Conservation (phyloP, 2,797 vertebrate species). For the Micropoecilia bifurca region DNA sequence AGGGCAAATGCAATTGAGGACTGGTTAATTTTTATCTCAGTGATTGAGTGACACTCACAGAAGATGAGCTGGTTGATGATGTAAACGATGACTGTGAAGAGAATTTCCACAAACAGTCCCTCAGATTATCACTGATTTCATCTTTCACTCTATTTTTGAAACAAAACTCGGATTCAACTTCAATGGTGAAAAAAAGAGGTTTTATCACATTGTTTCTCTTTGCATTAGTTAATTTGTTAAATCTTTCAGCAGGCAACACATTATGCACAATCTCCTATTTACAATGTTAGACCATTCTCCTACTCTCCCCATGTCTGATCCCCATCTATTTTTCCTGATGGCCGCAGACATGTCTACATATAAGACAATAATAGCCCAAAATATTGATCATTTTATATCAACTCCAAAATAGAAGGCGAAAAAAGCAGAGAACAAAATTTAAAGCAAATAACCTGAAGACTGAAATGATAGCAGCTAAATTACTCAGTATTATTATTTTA, state of each 20-base stretch:
- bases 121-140: slow-evolving; percentile 75
- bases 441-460: background rate
- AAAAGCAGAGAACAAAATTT: slow-evolving; percentile 53
- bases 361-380: slow-evolving; percentile 70
- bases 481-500: background rate
- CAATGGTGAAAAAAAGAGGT: slow-evolving; percentile 62
- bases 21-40: slow-evolving; percentile 62
- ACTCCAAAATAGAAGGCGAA: slow-evolving; percentile 53
- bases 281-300: slow-evolving; percentile 34
- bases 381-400: slow-evolving; percentile 67
- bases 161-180: slow-evolving; percentile 74
- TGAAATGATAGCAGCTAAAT: background rate
- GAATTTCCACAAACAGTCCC: slow-evolving; percentile 54
- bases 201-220: slow-evolving; percentile 72
- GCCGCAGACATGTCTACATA: slow-evolving; percentile 74
- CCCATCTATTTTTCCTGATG: slow-evolving; percentile 57
- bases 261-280: background rate
- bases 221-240: background rate
- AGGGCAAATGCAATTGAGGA: slow-evolving; percentile 51
- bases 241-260: background rate
- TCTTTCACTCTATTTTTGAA: slow-evolving; percentile 80
- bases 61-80: slow-evolving; percentile 52
- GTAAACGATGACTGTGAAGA: slow-evolving; percentile 50
- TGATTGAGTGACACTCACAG: slow-evolving; percentile 62
- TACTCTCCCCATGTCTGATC: slow-evolving; percentile 20